These are phyloP conservation scores for Drosophila auraria DNA, from an alignment of 1,140 invertebrate genomes.

Conservation along the genomic window DNA sequence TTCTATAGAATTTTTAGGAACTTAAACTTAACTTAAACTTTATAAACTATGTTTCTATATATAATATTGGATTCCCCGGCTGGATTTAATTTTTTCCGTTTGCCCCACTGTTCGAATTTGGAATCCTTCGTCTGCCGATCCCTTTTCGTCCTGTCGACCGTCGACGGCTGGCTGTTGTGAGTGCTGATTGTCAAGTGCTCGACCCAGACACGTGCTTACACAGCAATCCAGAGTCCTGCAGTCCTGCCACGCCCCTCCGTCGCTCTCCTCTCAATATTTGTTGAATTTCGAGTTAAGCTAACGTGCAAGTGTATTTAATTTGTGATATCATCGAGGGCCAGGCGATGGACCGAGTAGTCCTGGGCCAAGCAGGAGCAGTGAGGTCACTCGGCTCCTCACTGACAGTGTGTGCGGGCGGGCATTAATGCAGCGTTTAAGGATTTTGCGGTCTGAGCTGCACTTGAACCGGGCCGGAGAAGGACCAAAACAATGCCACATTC, in stretches of 20 bases:
- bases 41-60: background rate
- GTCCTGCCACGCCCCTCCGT: constrained; percentile 13
- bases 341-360: background rate
- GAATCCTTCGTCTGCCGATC: constrained; percentile 19
- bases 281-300: constrained; percentile 62
- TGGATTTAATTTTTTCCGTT: no score
- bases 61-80: accelerated
- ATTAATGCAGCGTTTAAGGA: constrained; percentile 75
- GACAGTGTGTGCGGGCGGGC: constrained; percentile 25
- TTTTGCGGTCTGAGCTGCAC: constrained; percentile 62
- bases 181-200: constrained; percentile 78
- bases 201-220: constrained; percentile 76
- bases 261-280: constrained; percentile 43
- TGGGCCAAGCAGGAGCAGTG: background rate
- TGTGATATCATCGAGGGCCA: constrained; percentile 53
- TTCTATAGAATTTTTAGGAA: no score
- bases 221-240: constrained; percentile 42
- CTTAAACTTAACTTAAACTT: no score
- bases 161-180: constrained; percentile 62
- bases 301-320: constrained; percentile 75
- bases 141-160: constrained; percentile 38
- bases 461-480: constrained; percentile 4
- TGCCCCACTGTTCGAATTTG: constrained; percentile 18
- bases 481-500: constrained; percentile 67
- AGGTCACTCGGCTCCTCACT: constrained; percentile 2